These are phyloP conservation scores for Synergus itoensis DNA, from an alignment of 2,888 invertebrate species.

Conservation along the genomic window DNA sequence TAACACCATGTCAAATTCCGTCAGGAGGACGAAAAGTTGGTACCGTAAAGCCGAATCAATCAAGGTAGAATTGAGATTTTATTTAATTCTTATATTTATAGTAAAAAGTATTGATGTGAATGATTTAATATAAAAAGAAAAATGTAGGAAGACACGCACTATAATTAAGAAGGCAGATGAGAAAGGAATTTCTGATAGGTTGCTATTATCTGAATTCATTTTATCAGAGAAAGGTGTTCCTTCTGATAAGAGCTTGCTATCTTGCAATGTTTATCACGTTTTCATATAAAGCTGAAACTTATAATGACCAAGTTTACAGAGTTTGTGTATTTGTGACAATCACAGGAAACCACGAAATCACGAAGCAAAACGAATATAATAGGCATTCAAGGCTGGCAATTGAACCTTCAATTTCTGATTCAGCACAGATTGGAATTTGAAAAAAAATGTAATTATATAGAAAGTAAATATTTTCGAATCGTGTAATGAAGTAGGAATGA, in stretches of 20 bases:
- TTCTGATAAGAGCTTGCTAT: neutral
- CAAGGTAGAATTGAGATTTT: conserved; percentile 5
- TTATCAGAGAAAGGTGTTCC: neutral
- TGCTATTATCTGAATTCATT: conserved; percentile 17
- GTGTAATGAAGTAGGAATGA: neutral
- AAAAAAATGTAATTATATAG: neutral
- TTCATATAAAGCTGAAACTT: neutral
- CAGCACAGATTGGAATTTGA: neutral
- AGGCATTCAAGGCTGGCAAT: conserved; percentile 4
- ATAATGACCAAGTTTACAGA: neutral
- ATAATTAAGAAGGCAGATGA: neutral
- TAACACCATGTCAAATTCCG: conserved; percentile 43
- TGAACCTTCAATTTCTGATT: neutral
- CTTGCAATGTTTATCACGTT: neutral
- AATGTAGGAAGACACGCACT: neutral
- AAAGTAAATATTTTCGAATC: neutral
- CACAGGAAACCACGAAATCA: conserved; percentile 18
- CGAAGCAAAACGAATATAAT: neutral
- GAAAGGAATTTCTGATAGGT: neutral
- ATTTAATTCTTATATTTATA: neutral
- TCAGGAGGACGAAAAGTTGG: conserved; percentile 43
- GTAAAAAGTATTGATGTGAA: neutral
- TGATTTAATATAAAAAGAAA: neutral
- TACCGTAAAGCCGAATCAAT: conserved; percentile 43
- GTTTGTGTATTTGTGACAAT: neutral